Conservation (phyloP, 2,113 vertebrate species). For the Pantherophis guttatus region DNA sequence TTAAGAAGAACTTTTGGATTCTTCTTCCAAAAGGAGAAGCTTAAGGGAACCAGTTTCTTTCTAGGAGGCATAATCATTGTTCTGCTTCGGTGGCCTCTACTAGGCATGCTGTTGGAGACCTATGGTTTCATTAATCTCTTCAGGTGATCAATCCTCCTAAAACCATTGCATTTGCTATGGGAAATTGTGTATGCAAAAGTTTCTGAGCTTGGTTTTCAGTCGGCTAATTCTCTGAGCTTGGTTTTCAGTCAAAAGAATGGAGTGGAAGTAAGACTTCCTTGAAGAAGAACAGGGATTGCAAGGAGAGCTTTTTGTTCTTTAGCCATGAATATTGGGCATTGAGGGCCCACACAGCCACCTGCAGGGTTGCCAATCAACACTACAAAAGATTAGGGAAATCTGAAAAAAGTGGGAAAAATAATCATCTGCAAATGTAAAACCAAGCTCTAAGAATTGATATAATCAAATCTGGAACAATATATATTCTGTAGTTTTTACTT, state of each 20-base stretch:
- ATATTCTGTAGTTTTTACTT: background rate
- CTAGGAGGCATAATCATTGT: conserved; percentile 80
- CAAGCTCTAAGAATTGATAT: background rate
- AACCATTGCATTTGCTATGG: background rate
- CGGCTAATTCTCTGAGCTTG: background rate
- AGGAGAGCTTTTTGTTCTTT: background rate
- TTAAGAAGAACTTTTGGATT: conserved; percentile 77
- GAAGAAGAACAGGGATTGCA: background rate
- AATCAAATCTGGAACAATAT: background rate
- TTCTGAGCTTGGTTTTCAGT: background rate
- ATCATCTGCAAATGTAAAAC: background rate
- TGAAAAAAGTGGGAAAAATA: background rate
- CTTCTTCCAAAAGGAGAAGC: conserved; percentile 86
- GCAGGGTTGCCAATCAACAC: background rate
- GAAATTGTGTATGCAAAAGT: background rate
- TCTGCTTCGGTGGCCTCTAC: conserved; percentile 82
- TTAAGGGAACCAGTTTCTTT: conserved; percentile 85
- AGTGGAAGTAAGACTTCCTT: background rate
- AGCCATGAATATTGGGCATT: background rate
- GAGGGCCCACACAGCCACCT: background rate
- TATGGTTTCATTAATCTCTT: conserved; percentile 86
- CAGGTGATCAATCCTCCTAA: conserved; percentile 65
- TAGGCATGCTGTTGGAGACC: conserved; percentile 83
- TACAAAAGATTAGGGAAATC: background rate
- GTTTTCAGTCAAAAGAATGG: background rate